Conservation (phyloP, 2,888 invertebrate species). For the Trachelus stipa region DNA sequence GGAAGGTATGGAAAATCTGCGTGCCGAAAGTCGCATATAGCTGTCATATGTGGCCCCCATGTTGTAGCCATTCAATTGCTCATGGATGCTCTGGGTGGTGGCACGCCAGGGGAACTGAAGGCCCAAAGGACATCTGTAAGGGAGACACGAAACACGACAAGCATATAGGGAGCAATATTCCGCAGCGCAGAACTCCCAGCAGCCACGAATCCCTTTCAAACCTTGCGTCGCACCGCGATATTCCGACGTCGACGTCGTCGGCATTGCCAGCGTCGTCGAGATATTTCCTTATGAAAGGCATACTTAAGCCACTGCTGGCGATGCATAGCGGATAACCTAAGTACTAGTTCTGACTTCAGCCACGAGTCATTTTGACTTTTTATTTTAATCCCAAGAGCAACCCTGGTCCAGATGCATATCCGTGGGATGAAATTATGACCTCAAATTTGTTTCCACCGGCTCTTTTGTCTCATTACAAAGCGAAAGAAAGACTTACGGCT, state of each 20-base stretch:
- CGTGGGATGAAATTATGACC: too few relatives aligned
- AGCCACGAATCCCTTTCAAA: constrained; percentile 21
- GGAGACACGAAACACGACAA: constrained; percentile 23
- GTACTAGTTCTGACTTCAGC: neutral
- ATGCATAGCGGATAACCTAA: constrained; percentile 13
- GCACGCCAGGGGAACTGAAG: neutral
- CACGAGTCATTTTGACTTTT: too few relatives aligned
- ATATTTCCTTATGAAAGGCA: constrained; percentile 39
- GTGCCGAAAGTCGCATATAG: neutral
- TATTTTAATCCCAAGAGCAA: too few relatives aligned
- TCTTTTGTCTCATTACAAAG: too few relatives aligned
- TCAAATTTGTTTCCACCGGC: too few relatives aligned
- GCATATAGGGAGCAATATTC: constrained; percentile 37
- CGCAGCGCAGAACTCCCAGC: constrained; percentile 34
- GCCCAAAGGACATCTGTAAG: constrained; percentile 33
- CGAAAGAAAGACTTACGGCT: too few relatives aligned
- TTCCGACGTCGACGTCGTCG: too few relatives aligned
- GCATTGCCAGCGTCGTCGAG: constrained; percentile 6
- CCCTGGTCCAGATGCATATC: too few relatives aligned
- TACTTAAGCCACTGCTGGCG: constrained; percentile 16
- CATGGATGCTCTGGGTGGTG: neutral
- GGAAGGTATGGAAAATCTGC: constrained; percentile 5
- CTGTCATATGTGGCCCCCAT: neutral
- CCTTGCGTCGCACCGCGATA: constrained; percentile 10
- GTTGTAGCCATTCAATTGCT: constrained; percentile 24